Evolutionary conservation across 2,797 vertebrate genomes (phyloP).

Genomic region (Smutsia gigantea): DNA sequence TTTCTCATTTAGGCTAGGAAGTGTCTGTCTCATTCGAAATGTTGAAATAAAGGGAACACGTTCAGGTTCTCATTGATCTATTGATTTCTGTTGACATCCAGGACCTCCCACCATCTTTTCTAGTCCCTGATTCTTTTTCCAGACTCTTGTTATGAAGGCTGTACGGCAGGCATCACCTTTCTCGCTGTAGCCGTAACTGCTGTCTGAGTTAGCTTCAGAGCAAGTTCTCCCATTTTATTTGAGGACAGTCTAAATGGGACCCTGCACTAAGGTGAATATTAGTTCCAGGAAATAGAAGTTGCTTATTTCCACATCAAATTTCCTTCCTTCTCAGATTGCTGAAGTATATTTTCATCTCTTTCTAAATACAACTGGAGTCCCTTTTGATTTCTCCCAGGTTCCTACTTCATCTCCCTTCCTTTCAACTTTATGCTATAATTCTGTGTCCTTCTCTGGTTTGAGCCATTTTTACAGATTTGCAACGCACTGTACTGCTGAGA

Average conservation of each 20-base stretch:
- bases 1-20: constrained; percentile 84
- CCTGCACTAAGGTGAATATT: not conserved
- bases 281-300: constrained; percentile 34
- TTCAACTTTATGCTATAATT: constrained; percentile 15
- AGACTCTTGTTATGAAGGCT: not conserved
- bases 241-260: not conserved
- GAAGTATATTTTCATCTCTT: constrained; percentile 22
- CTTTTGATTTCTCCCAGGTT: constrained; percentile 12
- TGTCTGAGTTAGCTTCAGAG: not conserved
- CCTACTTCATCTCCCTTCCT: not conserved
- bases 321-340: constrained; percentile 11
- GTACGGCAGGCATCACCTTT: not conserved
- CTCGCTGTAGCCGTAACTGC: not conserved
- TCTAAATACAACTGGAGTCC: not conserved
- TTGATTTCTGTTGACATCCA: constrained; percentile 51
- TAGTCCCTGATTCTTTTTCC: not conserved
- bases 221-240: not conserved
- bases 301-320: not conserved
- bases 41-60: constrained; percentile 68
- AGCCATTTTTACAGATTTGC: constrained; percentile 43
- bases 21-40: constrained; percentile 78
- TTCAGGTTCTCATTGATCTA: constrained; percentile 66
- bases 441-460: not conserved
- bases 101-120: constrained; percentile 46
- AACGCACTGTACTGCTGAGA: not conserved